A percentile compares a stretch with the other conserved stretches of the same genome.
Evolutionary conservation across 2,797 vertebrate species (phyloP).

Genomic region (Masticophis lateralis): DNA sequence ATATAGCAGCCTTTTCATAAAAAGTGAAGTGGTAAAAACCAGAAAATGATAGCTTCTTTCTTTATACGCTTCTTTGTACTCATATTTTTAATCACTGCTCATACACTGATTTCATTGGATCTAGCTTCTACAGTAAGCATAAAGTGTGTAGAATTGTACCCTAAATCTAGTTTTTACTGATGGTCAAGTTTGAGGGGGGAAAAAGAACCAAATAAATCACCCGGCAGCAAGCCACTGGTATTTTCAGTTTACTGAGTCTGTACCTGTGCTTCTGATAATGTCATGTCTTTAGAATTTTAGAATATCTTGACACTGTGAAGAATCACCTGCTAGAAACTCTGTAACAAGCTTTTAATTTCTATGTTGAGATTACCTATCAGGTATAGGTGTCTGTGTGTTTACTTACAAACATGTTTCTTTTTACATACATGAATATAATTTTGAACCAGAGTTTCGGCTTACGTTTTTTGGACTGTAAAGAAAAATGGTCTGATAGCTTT

Average conservation of each 20-base stretch:
- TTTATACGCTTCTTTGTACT: neutral
- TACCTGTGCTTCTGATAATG: conserved; percentile 7
- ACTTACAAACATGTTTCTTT: neutral
- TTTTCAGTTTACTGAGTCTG: neutral
- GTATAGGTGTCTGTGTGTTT: conserved; percentile 13
- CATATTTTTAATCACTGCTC: neutral
- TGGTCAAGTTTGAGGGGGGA: neutral
- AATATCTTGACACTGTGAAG: conserved; percentile 6
- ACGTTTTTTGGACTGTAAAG: conserved; percentile 35
- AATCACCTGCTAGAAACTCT: conserved; percentile 23
- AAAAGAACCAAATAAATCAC: neutral
- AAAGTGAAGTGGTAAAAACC: neutral
- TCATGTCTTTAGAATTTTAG: neutral
- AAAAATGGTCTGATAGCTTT: conserved; percentile 12
- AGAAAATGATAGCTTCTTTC: neutral
- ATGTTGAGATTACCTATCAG: conserved; percentile 11
- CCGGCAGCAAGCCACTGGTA: neutral
- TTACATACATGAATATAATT: neutral
- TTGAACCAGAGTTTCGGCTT: conserved; percentile 30
- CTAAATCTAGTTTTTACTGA: neutral
- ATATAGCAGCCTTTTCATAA: neutral
- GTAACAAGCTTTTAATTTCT: conserved; percentile 12
- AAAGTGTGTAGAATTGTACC: neutral
- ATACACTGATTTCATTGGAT: neutral
- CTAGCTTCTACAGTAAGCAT: neutral